phyloP scores from a whole-genome alignment of 2,888 invertebrate genomes.

The Phymatocera aterrima region DNA sequence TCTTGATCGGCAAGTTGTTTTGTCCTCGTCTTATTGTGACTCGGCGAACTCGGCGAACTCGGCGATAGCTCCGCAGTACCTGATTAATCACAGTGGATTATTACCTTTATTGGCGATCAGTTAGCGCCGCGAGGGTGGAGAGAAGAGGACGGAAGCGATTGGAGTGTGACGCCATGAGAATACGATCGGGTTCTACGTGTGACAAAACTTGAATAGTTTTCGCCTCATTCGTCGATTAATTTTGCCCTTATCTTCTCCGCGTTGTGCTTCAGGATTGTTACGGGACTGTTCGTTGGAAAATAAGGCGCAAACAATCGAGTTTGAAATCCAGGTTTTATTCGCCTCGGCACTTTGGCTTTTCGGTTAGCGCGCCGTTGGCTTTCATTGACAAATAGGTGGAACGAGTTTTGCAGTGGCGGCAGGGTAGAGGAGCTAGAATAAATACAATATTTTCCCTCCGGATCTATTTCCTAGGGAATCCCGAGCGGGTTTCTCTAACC shows the following conservation, averaged over 20 bases:
- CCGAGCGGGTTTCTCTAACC: conserved; percentile 8
- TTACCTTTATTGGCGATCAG: conserved; percentile 58
- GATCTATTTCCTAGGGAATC: conserved; percentile 14
- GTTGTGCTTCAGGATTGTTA: background rate
- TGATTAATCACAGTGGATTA: conserved; percentile 47
- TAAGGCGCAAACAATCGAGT: background rate
- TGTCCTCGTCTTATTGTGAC: background rate
- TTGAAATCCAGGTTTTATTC: conserved; percentile 4
- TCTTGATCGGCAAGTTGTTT: background rate
- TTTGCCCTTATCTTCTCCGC: background rate
- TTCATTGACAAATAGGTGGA: conserved; percentile 20
- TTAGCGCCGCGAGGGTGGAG: conserved; percentile 49
- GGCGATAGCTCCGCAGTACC: background rate
- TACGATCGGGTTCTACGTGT: background rate
- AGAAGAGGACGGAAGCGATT: background rate
- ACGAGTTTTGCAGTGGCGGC: conserved; percentile 3
- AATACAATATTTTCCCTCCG: conserved; percentile 10
- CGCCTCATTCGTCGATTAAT: conserved; percentile 12
- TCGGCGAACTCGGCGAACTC: background rate
- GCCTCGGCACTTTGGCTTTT: background rate
- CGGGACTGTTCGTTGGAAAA: background rate
- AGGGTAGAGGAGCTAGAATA: background rate
- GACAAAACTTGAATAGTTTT: conserved; percentile 22
- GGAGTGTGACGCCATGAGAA: background rate
- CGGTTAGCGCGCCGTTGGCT: conserved; percentile 13